These are phyloP conservation scores for Romanogobio albipinnatus DNA, from an alignment of 2,113 vertebrate genomes.

Conservation along the genomic window DNA sequence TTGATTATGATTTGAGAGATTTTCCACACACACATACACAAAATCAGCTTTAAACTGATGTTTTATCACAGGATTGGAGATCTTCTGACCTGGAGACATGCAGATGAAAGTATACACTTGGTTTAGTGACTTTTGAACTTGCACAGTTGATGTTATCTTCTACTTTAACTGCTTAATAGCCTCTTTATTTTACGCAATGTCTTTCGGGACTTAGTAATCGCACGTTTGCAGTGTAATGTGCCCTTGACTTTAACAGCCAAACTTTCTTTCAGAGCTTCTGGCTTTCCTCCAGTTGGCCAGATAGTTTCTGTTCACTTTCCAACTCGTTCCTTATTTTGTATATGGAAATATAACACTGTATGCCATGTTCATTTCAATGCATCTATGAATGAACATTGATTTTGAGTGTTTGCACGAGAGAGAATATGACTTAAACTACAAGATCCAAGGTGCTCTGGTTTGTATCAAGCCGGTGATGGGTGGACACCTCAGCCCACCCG, in stretches of 20 bases:
- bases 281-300: neutral
- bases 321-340: neutral
- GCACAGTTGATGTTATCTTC: slow-evolving; percentile 4
- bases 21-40: too few relatives aligned
- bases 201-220: neutral
- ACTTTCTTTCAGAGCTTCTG: neutral
- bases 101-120: neutral
- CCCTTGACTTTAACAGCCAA: slow-evolving; percentile 6
- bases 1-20: neutral
- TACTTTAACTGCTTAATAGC: slow-evolving; percentile 9
- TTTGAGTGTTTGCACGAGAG: neutral
- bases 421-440: slow-evolving; percentile 25
- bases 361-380: neutral
- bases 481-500: slow-evolving; percentile 70
- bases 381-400: neutral
- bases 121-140: neutral
- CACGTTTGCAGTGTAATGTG: slow-evolving; percentile 17
- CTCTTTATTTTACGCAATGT: neutral
- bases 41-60: slow-evolving; percentile 39
- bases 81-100: slow-evolving; percentile 10
- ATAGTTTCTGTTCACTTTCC: neutral
- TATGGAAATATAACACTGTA: neutral
- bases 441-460: slow-evolving; percentile 23
- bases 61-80: slow-evolving; percentile 61
- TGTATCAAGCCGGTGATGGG: slow-evolving; percentile 60